These are phyloP conservation scores for Leucophenga varia DNA, from an alignment of 1,140 invertebrate species.

Conservation along the genomic window DNA sequence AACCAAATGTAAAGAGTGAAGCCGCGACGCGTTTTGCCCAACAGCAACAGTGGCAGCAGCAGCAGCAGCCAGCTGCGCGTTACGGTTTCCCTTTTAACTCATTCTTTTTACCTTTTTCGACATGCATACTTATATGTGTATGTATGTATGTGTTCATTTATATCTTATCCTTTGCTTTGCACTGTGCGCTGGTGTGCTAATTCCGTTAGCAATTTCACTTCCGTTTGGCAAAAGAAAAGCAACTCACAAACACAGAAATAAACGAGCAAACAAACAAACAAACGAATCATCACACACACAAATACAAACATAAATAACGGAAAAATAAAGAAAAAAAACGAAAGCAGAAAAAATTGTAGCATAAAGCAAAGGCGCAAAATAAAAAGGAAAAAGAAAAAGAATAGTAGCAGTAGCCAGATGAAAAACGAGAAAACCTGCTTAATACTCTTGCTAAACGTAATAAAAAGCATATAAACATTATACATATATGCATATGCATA, in stretches of 20 bases:
- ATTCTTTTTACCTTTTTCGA: too few species aligned
- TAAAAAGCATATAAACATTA: too few species aligned
- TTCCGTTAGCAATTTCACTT: slow-evolving; percentile 47
- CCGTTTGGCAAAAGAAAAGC: slow-evolving; percentile 16
- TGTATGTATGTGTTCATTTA: too few species aligned
- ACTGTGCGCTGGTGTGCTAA: slow-evolving; percentile 41
- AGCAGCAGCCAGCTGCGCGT: slow-evolving; percentile 4
- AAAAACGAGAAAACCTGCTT: slow-evolving; percentile 50
- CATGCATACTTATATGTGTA: too few species aligned
- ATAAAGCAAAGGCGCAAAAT: too few species aligned
- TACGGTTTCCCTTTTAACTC: too few species aligned
- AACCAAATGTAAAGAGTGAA: slow-evolving; percentile 3
- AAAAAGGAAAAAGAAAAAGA: background rate
- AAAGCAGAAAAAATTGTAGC: background rate
- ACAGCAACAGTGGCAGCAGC: slow-evolving; percentile 11
- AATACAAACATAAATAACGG: too few species aligned
- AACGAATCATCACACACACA: background rate
- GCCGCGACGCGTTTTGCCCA: too few species aligned
- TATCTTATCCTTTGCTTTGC: slow-evolving; percentile 18
- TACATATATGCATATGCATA: too few species aligned
- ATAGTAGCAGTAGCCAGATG: slow-evolving; percentile 14
- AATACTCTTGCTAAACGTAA: slow-evolving; percentile 15
- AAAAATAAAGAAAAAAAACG: background rate
- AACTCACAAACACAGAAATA: slow-evolving; percentile 6
- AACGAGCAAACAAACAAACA: slow-evolving; percentile 2